Evolutionary conservation across 2,888 invertebrate species (phyloP).

Genomic region (Plebejus anna): DNA sequence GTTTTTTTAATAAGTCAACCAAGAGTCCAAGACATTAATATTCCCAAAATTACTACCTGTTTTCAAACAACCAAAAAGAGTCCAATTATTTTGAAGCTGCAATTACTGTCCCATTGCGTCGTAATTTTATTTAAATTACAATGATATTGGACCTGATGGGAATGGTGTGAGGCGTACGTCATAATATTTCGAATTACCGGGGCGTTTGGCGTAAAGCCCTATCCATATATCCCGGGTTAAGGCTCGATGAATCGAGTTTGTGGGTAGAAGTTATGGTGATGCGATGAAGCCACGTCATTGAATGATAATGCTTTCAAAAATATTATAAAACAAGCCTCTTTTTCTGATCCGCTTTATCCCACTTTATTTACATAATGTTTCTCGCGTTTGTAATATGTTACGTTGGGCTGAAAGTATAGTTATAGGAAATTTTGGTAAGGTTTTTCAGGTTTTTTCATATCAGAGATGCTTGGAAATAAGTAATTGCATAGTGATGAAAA

Average conservation of each 20-base stretch:
- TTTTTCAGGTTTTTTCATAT: background rate
- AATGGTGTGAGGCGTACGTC: conserved; percentile 22
- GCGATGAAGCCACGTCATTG: conserved; percentile 22
- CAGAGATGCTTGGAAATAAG: background rate
- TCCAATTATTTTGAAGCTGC: background rate
- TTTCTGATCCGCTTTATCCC: background rate
- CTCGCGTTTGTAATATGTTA: background rate
- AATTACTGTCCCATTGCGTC: background rate
- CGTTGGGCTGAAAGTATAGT: background rate
- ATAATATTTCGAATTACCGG: conserved; percentile 27
- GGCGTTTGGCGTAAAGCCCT: conserved; percentile 28
- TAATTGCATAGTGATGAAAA: background rate
- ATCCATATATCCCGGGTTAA: conserved; percentile 22
- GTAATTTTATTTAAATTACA: conserved; percentile 21
- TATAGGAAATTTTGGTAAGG: background rate
- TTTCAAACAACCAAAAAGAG: background rate
- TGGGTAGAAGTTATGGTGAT: conserved; percentile 23
- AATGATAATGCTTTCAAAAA: conserved; percentile 25
- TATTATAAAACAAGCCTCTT: conserved; percentile 5
- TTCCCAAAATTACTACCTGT: background rate
- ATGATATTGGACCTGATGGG: conserved; percentile 23
- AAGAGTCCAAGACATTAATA: too few species aligned
- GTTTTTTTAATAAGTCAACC: too few species aligned
- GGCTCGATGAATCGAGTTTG: conserved; percentile 27
- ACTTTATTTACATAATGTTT: conserved; percentile 3